These are phyloP conservation scores for Lacerta bilineata DNA, from an alignment of 2,797 vertebrate species.

Conservation along the genomic window DNA sequence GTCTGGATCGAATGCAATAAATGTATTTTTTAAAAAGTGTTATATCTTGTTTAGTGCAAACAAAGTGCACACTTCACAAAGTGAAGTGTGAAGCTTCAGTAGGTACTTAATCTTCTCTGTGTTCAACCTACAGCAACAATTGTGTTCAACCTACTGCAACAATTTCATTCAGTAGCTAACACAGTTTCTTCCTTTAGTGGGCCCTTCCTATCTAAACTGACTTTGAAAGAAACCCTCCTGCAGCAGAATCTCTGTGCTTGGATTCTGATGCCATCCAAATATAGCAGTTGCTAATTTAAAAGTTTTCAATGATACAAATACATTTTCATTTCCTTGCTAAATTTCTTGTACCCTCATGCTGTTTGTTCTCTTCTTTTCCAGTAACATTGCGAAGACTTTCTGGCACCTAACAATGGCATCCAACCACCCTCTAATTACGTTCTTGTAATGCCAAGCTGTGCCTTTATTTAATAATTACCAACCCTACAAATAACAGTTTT, in stretches of 20 bases:
- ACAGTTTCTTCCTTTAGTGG: neutral
- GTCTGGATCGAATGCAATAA: neutral
- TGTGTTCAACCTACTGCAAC: neutral
- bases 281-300: conserved; percentile 45
- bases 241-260: too few species aligned
- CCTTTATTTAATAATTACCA: conserved; percentile 56
- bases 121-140: neutral
- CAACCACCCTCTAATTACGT: conserved; percentile 5
- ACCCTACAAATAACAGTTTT: conserved; percentile 41
- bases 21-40: neutral
- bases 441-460: conserved; percentile 51
- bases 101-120: neutral
- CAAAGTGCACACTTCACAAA: too few species aligned
- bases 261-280: neutral
- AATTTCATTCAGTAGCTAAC: neutral
- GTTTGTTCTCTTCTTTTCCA: conserved; percentile 12
- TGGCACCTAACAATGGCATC: conserved; percentile 35
- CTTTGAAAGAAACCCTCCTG: neutral
- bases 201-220: neutral
- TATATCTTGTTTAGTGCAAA: neutral
- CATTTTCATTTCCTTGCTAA: conserved; percentile 32
- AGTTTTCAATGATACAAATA: conserved; percentile 35
- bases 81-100: neutral
- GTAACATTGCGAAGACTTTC: conserved; percentile 20
- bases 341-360: neutral